These are phyloP conservation scores for Pedionomus torquatus DNA, from an alignment of 2,113 vertebrate genomes.

Conservation along the genomic window DNA sequence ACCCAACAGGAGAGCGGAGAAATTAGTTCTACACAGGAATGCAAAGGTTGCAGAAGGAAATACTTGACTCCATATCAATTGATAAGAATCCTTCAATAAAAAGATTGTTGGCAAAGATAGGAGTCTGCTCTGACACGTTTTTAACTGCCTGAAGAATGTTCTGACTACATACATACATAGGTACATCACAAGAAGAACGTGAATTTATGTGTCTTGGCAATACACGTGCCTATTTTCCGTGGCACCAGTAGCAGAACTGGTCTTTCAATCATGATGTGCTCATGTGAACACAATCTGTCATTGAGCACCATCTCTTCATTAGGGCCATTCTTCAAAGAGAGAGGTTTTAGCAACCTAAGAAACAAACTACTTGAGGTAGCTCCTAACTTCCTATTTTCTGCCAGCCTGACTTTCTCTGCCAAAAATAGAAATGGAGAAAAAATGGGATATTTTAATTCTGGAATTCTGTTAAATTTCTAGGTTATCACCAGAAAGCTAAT, in stretches of 20 bases:
- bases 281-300: not conserved
- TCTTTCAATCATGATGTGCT: not conserved
- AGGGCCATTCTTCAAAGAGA: not conserved
- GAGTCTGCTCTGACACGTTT: not conserved
- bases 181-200: not conserved
- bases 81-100: not conserved
- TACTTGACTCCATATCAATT: not conserved
- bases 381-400: not conserved
- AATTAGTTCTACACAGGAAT: not conserved
- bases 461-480: not conserved
- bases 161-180: not conserved
- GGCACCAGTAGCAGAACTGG: not conserved
- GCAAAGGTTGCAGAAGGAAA: not conserved
- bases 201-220: not conserved
- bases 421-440: not conserved
- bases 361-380: not conserved
- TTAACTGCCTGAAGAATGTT: not conserved
- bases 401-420: not conserved
- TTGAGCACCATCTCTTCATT: not conserved
- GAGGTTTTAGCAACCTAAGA: not conserved
- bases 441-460: not conserved
- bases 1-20: not conserved
- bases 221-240: not conserved
- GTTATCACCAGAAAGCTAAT: not conserved
- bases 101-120: not conserved